Conservation (phyloP, 2,888 invertebrate genomes). For the Taphrorychus bicolor region DNA sequence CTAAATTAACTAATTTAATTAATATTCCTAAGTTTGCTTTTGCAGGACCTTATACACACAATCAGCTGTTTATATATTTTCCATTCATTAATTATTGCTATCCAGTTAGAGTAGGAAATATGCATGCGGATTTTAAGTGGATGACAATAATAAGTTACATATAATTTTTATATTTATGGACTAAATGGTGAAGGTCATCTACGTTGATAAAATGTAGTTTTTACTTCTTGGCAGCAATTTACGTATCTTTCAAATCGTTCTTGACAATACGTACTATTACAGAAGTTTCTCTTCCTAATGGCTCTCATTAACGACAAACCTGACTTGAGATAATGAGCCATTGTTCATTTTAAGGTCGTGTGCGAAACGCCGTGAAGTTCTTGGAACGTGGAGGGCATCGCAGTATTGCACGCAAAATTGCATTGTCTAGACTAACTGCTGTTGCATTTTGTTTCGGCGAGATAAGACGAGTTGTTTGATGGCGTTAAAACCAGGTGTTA, state of each 20-base stretch:
- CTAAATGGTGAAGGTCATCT: too few species aligned
- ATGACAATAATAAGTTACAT: too few species aligned
- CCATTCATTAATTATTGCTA: too few species aligned
- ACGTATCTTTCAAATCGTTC: too few species aligned
- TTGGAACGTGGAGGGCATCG: conserved; percentile 15
- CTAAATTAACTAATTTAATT: neutral
- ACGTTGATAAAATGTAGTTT: too few species aligned
- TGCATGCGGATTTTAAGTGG: neutral
- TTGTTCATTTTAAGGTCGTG: conserved; percentile 30
- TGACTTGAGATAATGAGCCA: conserved; percentile 14
- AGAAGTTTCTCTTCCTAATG: neutral
- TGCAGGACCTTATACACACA: too few species aligned
- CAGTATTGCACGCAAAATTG: conserved; percentile 8
- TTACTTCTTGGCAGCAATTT: too few species aligned
- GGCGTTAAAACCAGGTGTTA: neutral
- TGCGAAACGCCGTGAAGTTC: conserved; percentile 14
- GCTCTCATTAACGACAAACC: neutral
- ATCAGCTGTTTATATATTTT: too few species aligned
- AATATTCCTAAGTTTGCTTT: too few species aligned
- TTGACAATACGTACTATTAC: too few species aligned
- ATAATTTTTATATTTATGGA: too few species aligned
- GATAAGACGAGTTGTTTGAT: neutral
- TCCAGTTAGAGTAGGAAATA: neutral
- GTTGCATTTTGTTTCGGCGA: neutral
- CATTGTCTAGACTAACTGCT: conserved; percentile 8